A percentile compares a stretch with the other conserved stretches of the same genome.
These are phyloP conservation scores for Campoletis sonorensis DNA, from an alignment of 1,140 invertebrate genomes.

Conservation along the genomic window DNA sequence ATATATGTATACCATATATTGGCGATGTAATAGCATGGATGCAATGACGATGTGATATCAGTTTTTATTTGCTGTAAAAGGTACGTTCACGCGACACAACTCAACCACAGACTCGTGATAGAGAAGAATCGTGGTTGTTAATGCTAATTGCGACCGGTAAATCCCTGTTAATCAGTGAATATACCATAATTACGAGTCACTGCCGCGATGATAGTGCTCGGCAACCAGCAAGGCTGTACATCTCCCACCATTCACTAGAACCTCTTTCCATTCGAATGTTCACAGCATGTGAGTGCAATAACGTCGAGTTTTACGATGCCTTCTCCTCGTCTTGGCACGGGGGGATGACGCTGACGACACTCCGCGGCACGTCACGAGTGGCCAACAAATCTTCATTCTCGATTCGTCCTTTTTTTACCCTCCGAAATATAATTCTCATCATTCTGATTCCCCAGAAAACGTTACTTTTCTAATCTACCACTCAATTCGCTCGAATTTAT, in stretches of 20 bases:
- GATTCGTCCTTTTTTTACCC: slow-evolving; percentile 2
- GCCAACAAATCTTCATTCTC: slow-evolving; percentile 35
- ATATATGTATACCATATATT: not conserved
- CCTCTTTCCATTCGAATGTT: not conserved
- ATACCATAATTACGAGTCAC: slow-evolving; percentile 41
- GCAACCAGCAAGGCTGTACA: not conserved
- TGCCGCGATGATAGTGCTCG: slow-evolving; percentile 40
- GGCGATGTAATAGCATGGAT: not conserved
- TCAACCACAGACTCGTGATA: not conserved
- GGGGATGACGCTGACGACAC: slow-evolving; percentile 25
- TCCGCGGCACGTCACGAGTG: not conserved
- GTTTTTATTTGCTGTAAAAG: slow-evolving; percentile 14
- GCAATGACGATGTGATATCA: slow-evolving; percentile 31
- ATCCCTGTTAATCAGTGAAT: slow-evolving; percentile 46
- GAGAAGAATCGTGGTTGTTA: slow-evolving; percentile 43
- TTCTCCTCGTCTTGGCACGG: slow-evolving; percentile 7
- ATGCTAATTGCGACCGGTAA: slow-evolving; percentile 47
- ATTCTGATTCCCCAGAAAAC: not conserved
- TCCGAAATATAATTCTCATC: not conserved
- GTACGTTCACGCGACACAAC: slow-evolving; percentile 9
- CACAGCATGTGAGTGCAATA: slow-evolving; percentile 29
- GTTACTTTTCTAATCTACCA: not conserved
- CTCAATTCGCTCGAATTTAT: not conserved
- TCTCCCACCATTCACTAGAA: slow-evolving; percentile 1
- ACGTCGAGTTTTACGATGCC: slow-evolving; percentile 35